Base-by-base conservation (phyloP, 1,140 invertebrate genomes). In the Myzus persicae region DNA sequence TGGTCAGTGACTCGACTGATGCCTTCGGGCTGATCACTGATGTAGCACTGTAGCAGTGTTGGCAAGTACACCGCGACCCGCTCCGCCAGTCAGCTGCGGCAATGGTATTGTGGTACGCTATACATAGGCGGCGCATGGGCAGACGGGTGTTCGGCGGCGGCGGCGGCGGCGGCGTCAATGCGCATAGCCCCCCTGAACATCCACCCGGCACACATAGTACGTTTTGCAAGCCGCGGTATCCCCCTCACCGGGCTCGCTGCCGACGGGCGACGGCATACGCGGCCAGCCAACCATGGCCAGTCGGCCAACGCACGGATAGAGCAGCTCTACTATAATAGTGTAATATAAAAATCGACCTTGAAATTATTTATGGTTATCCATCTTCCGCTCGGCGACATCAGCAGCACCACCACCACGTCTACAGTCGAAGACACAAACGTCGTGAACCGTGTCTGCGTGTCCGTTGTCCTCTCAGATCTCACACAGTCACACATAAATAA, bases 261-360 rank as follows among this genome's bases (percentile, higher is more conserved):
- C 38, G 81, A 38, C 81, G 81, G 5, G 4, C 76, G 76, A 22
- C 36, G 36, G 0, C 76, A 22, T 20, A 48, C 46, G 18, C 46
- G 46, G 46, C 46, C 46, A 48, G 46, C 46, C 46, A 20, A 3
- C 46, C 36, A 38, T 36, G 18, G n/a, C 67, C 31, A 18, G 24
- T 24, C 24, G 54, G 54, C 54, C 54, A 31, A 59, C 54, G 59
- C 31, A 4, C 26, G 26, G 59, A 67, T n/a, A n/a, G 9, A n/a
- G 59, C 59, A 11, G 4, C 4, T 11, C 14, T 67, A 51, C 26
- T 31, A 51, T 24, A 48, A 18, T 48, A 48, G 4, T 67, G 59
- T 31, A n/a, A 67, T 31, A n/a, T 67, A 67, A 67, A 67, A 67
- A 87, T 44, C 40, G 84, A n/a, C 84, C 84, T 87, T 87, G 42